Conservation (phyloP, 2,888 invertebrate species). For the Margaritifera margaritifera region DNA sequence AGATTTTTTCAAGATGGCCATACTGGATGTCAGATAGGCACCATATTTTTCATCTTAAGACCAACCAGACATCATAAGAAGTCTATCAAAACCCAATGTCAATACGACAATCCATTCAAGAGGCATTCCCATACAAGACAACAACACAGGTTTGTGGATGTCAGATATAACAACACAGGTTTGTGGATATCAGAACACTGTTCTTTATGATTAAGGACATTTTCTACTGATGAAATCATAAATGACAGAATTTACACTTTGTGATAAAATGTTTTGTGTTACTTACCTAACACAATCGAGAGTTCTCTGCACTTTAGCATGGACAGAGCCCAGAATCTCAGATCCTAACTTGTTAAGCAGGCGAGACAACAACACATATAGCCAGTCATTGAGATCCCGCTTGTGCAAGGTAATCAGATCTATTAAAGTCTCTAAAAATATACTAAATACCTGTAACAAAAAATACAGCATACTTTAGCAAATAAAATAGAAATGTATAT, state of each 20-base stretch:
- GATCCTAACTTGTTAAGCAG: constrained; percentile 91
- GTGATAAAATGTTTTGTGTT: not conserved
- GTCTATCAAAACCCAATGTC: too few relatives aligned
- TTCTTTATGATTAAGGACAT: too few relatives aligned
- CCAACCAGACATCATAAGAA: too few relatives aligned
- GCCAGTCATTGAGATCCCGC: constrained; percentile 91
- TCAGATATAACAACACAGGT: too few relatives aligned
- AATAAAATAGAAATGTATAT: too few relatives aligned
- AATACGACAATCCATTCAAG: too few relatives aligned
- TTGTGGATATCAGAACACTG: too few relatives aligned
- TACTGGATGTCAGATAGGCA: too few relatives aligned
- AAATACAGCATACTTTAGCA: not conserved
- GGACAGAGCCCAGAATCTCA: constrained; percentile 92
- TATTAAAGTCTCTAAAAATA: constrained; percentile 93
- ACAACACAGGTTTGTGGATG: too few relatives aligned
- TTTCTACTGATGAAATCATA: not conserved
- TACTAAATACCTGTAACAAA: constrained; percentile 82
- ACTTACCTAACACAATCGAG: constrained; percentile 70
- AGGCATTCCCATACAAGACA: too few relatives aligned
- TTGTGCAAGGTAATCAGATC: constrained; percentile 91
- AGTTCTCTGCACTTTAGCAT: constrained; percentile 82
- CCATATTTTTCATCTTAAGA: too few relatives aligned
- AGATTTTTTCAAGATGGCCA: too few relatives aligned
- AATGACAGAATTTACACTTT: not conserved
- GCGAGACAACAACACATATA: constrained; percentile 91